These are phyloP conservation scores for Agrilus cyanescens DNA, from an alignment of 2,888 invertebrate species.

Conservation along the genomic window DNA sequence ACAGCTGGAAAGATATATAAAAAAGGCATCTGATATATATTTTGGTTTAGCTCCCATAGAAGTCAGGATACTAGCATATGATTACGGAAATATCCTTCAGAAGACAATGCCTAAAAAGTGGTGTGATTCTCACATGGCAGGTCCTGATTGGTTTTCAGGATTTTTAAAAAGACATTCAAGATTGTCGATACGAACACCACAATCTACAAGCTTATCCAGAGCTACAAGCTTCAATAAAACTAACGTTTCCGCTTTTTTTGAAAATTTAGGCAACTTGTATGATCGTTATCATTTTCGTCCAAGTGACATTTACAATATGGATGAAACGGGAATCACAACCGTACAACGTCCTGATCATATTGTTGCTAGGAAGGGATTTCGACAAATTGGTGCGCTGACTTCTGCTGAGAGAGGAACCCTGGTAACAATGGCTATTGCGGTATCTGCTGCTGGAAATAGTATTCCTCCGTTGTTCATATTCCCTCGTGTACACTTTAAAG, in stretches of 20 bases:
- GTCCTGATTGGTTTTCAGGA: slow-evolving; percentile 5
- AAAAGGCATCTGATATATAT: slow-evolving; percentile 2
- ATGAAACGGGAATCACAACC: slow-evolving; percentile 30
- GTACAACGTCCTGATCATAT: slow-evolving; percentile 26
- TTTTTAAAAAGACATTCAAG: slow-evolving; percentile 7
- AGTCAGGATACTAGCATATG: slow-evolving; percentile 1
- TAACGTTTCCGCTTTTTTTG: slow-evolving; percentile 14
- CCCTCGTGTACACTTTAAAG: slow-evolving; percentile 17
- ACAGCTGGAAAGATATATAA: background rate
- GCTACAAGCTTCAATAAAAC: slow-evolving; percentile 14
- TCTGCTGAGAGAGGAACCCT: slow-evolving; percentile 21
- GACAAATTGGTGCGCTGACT: slow-evolving; percentile 20
- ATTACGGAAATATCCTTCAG: slow-evolving; percentile 1
- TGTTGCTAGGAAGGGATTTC: slow-evolving; percentile 20
- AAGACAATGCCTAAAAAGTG: slow-evolving; percentile 4
- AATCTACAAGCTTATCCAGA: slow-evolving; percentile 23
- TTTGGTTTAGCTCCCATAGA: slow-evolving; percentile 3
- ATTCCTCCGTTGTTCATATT: slow-evolving; percentile 24
- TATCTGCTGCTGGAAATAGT: slow-evolving; percentile 19
- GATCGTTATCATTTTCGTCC: slow-evolving; percentile 18
- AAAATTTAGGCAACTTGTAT: slow-evolving; percentile 14
- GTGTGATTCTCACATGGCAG: slow-evolving; percentile 3
- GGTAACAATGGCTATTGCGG: slow-evolving; percentile 18
- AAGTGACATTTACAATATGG: slow-evolving; percentile 29
- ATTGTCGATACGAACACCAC: slow-evolving; percentile 18